These are phyloP conservation scores for Grammomys dolichurus DNA, from an alignment of 2,113 vertebrate genomes.

Conservation along the genomic window DNA sequence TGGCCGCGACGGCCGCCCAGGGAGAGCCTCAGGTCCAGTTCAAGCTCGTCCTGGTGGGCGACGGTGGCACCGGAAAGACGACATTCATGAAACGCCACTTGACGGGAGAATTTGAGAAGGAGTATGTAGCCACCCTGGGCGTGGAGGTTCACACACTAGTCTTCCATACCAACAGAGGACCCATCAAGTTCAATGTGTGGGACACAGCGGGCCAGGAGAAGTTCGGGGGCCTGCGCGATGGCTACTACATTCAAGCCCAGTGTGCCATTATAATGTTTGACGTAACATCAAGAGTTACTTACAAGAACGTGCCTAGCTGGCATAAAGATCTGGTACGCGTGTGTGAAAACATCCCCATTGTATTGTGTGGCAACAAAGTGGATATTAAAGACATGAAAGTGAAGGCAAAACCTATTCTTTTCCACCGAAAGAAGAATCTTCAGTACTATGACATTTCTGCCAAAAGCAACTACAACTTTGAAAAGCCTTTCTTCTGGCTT, in stretches of 20 bases:
- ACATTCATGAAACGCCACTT: slow-evolving; percentile 98
- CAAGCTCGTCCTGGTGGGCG: slow-evolving; percentile 96
- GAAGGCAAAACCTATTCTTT: slow-evolving; percentile 99
- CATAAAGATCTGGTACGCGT: slow-evolving; percentile 98
- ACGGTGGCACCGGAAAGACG: slow-evolving; percentile 98
- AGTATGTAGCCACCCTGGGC: slow-evolving; percentile 98
- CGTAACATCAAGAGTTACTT: too few species aligned
- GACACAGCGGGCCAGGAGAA: slow-evolving; percentile 81
- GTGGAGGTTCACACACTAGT: slow-evolving; percentile 97
- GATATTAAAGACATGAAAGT: slow-evolving; percentile 99
- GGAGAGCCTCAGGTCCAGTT: slow-evolving; percentile 92
- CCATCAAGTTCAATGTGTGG: slow-evolving; percentile 99
- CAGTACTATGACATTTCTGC: slow-evolving; percentile 86
- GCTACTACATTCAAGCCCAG: too few species aligned
- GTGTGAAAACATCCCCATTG: slow-evolving; percentile 99
- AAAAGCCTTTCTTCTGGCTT: slow-evolving; percentile 99
- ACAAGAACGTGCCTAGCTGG: slow-evolving; percentile 87
- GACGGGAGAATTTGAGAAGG: slow-evolving; percentile 99
- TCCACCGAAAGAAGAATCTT: slow-evolving; percentile 99
- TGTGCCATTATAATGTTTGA: too few species aligned
- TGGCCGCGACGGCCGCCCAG: slow-evolving; percentile 88
- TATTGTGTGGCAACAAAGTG: slow-evolving; percentile 99
- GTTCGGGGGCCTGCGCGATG: too few species aligned
- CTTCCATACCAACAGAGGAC: slow-evolving; percentile 98
- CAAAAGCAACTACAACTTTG: slow-evolving; percentile 99